Evolutionary conservation across 2,113 vertebrate genomes (phyloP), one percentile per base, ranked within the genome.

Genomic region (Hemichromis elongatus): DNA sequence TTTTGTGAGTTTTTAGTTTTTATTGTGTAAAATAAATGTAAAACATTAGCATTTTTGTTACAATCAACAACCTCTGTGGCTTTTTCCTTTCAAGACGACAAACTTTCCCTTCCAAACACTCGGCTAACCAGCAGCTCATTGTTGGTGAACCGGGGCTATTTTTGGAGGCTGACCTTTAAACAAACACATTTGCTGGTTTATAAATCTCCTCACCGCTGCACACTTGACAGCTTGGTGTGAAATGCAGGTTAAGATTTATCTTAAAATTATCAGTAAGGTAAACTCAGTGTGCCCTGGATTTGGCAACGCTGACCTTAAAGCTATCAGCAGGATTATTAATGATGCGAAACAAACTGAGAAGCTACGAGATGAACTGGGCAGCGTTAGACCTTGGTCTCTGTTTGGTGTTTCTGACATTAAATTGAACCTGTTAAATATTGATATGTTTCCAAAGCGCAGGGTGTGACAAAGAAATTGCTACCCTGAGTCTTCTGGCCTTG

Each of bases 251-350:
- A 83, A 42, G 50, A 73, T 89, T 92, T 82, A 87, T 89, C 87
- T 78, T 7, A 1, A 70, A 53, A 35, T 83, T 91, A 90, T 89
- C 89, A 52, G 57, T 12, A 9, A 4, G 16, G 35, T 78, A 50
- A 85, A 73, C 85, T 45, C 28, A 3, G 18, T 7, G 26, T 55
- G 81, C n/a, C 55, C 89, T 77, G 85, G 53, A 63, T 91, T 75
- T 87, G 77, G n/a, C 47, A 73, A 54, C 19, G 1, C 28, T 81
- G 87, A 86, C 83, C 73, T 57, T 13, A 66, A 47, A 47, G 78
- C 35, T 77, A 84, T 89, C 83, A 55, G 73, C 37, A 16, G 50
- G 78, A 77, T 91, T 59, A 88, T 89, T 93, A 77, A 92, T 91
- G 70, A 61, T 19, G 42, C 47, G 80, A 85, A 19, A 70, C 66